Conservation (phyloP, 2,113 vertebrate genomes). For the Forbesichthys papilliferus region DNA sequence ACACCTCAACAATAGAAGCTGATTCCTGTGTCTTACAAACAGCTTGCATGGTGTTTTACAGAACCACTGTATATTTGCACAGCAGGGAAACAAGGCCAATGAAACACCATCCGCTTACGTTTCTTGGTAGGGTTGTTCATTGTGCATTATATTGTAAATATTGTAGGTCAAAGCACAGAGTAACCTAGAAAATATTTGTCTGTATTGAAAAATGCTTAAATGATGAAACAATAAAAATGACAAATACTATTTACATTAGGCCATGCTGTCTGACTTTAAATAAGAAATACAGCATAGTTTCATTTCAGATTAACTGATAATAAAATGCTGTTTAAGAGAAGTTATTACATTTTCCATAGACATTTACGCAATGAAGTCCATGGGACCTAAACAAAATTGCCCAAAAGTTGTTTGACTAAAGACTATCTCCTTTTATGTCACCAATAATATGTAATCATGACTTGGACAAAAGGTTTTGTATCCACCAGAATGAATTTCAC, state of each 20-base stretch:
- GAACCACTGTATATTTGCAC: conserved; percentile 11
- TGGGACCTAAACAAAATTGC: conserved; percentile 9
- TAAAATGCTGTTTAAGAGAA: neutral
- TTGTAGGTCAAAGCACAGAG: neutral
- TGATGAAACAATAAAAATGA: no score
- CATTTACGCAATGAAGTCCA: conserved; percentile 6
- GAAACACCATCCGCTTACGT: no score
- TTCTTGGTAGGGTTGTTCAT: neutral
- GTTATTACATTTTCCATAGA: conserved; percentile 10
- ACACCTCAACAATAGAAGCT: neutral
- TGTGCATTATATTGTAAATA: no score
- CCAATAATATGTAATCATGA: conserved; percentile 12
- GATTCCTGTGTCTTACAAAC: neutral
- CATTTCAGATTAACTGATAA: neutral
- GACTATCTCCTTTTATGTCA: conserved; percentile 11
- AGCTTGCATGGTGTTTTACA: conserved; percentile 16
- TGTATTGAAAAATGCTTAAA: no score
- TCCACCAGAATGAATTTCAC: neutral
- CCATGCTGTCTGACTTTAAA: no score
- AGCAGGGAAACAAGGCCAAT: conserved; percentile 8
- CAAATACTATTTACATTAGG: no score
- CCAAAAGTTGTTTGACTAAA: neutral
- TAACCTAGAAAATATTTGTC: neutral
- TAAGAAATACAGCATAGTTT: no score
- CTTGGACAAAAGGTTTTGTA: conserved; percentile 6